These are phyloP conservation scores for Hydropsyche betteni DNA, from an alignment of 2,888 invertebrate genomes.

Conservation along the genomic window DNA sequence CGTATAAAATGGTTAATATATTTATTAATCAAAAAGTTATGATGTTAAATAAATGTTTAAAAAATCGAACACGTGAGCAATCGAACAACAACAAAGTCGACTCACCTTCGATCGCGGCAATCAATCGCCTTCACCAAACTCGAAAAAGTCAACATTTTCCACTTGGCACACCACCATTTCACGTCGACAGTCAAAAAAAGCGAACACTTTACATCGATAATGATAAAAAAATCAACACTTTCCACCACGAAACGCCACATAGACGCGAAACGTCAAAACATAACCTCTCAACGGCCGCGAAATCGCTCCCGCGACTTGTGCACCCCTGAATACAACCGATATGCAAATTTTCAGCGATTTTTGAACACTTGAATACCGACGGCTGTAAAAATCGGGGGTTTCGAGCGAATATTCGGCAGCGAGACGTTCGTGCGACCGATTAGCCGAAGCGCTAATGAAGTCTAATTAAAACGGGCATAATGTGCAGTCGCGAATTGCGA, in stretches of 20 bases:
- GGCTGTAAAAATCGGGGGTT: too few species aligned
- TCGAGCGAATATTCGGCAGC: too few species aligned
- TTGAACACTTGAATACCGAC: too few species aligned
- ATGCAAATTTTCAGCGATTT: not conserved
- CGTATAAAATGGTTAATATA: not conserved
- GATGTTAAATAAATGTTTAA: too few species aligned
- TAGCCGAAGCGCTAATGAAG: too few species aligned
- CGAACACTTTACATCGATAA: constrained; percentile 3
- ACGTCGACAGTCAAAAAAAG: not conserved
- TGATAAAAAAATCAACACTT: not conserved
- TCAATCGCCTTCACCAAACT: too few species aligned
- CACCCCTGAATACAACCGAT: not conserved
- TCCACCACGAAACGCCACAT: constrained; percentile 4
- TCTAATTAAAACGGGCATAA: too few species aligned
- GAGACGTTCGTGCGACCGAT: too few species aligned
- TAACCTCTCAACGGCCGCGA: constrained; percentile 22
- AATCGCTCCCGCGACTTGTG: not conserved
- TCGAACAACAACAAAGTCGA: too few species aligned
- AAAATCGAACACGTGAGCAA: too few species aligned
- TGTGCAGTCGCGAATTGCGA: too few species aligned
- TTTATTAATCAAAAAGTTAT: not conserved
- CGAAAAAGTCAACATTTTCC: not conserved
- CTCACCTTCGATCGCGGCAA: too few species aligned
- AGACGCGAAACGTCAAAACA: constrained; percentile 34
- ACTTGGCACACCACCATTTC: not conserved